A percentile compares a stretch with the other conserved stretches of the same genome.
Evolutionary conservation across 2,888 invertebrate genomes (phyloP).

Genomic region (Drosophila putrida): DNA sequence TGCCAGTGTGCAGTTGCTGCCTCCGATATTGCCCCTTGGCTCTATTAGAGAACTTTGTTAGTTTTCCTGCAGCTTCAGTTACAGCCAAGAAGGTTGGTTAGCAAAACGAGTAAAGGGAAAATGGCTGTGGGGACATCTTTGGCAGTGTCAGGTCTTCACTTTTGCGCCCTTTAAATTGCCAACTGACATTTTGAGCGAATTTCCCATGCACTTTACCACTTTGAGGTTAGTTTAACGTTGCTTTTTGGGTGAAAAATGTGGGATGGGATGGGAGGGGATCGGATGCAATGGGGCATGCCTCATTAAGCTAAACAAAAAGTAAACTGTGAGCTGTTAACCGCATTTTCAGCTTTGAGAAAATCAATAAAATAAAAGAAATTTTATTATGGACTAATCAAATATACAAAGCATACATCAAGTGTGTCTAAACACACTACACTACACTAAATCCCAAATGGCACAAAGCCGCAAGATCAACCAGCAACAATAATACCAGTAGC

Average conservation of each 20-base stretch:
- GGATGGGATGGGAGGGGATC: neutral
- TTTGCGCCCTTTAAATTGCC: slow-evolving; percentile 42
- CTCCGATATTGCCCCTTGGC: slow-evolving; percentile 47
- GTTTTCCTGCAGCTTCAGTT: slow-evolving; percentile 58
- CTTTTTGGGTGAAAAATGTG: neutral
- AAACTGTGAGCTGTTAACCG: slow-evolving; percentile 22
- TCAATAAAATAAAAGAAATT: slow-evolving; percentile 36
- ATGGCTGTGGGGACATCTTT: slow-evolving; percentile 6
- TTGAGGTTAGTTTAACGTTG: slow-evolving; percentile 38
- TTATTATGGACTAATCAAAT: slow-evolving; percentile 48
- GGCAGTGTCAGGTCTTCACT: slow-evolving; percentile 29
- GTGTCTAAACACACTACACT: slow-evolving; percentile 14
- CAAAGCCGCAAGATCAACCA: slow-evolving; percentile 42
- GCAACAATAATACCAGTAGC: slow-evolving; percentile 12
- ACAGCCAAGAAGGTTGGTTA: slow-evolving; percentile 1
- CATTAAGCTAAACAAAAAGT: slow-evolving; percentile 56
- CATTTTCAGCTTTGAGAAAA: slow-evolving; percentile 23
- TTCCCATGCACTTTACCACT: slow-evolving; percentile 48
- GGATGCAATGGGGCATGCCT: slow-evolving; percentile 40
- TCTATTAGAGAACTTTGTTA: slow-evolving; percentile 71
- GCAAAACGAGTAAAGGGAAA: too few relatives aligned
- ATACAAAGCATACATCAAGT: slow-evolving; percentile 47
- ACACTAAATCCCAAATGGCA: slow-evolving; percentile 23
- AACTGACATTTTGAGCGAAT: slow-evolving; percentile 66
- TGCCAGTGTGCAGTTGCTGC: neutral